Percentiles rank a stretch among this genome's conserved stretches.
phyloP scores from a whole-genome alignment of 2,113 vertebrate genomes.

The Loxodonta africana region DNA sequence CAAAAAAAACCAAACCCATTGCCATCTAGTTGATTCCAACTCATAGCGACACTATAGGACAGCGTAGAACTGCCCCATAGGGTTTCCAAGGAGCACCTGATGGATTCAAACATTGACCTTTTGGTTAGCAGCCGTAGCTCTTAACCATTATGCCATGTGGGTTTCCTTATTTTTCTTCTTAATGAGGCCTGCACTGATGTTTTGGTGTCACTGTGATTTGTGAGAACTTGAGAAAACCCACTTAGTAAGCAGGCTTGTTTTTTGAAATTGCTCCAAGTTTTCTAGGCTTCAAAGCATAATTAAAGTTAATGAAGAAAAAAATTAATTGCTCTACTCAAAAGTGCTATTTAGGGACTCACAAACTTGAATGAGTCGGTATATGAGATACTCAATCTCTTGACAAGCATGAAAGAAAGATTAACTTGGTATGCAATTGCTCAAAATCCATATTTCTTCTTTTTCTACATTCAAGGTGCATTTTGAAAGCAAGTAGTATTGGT shows the following conservation, averaged over 20 bases:
- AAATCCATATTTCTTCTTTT: not conserved
- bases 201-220: constrained; percentile 30
- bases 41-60: no score
- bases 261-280: constrained; percentile 53
- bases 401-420: not conserved
- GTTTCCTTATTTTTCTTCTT: constrained; percentile 29
- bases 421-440: not conserved
- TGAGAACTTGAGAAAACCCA: constrained; percentile 48
- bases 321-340: constrained; percentile 70
- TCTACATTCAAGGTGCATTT: not conserved
- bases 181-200: not conserved
- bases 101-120: no score
- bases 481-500: not conserved
- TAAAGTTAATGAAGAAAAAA: constrained; percentile 75
- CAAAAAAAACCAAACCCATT: no score
- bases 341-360: constrained; percentile 19
- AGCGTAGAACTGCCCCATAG: no score
- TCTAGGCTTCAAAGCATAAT: constrained; percentile 50
- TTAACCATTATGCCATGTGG: no score
- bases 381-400: constrained; percentile 5
- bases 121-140: no score
- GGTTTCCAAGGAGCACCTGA: no score
- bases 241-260: constrained; percentile 9
- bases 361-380: constrained; percentile 12
- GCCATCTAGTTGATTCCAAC: no score